A percentile compares a stretch with the other conserved stretches of the same genome.
Conservation (phyloP, 2,797 vertebrate genomes). For the Argya squamiceps region DNA sequence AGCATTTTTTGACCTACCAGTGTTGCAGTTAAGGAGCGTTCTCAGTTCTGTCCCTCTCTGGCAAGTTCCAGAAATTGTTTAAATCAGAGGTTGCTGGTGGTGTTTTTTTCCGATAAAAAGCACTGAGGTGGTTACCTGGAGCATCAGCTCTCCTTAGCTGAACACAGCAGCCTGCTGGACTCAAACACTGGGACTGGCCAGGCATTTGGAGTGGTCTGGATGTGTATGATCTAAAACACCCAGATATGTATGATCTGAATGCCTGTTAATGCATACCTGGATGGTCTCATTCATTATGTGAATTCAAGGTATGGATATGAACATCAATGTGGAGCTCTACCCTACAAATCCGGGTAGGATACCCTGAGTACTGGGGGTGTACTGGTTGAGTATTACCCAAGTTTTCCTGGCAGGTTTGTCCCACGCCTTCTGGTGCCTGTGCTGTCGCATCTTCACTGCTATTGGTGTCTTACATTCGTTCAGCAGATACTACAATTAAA, state of each 20-base stretch:
- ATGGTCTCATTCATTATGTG: not conserved
- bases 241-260: not conserved
- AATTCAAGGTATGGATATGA: not conserved
- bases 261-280: not conserved
- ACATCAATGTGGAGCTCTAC: not conserved
- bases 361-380: not conserved
- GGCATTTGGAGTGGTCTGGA: accelerated
- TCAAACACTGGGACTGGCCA: accelerated
- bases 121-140: not conserved
- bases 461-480: not conserved
- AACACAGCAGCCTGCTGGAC: not conserved
- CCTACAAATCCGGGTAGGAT: not conserved
- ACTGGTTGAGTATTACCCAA: not conserved
- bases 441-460: not conserved
- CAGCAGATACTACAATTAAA: not conserved
- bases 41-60: not conserved
- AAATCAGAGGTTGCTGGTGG: accelerated
- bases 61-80: not conserved
- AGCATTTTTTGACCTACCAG: not conserved
- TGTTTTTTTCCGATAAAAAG: not conserved
- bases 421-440: not conserved
- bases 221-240: not conserved
- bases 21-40: not conserved
- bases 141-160: not conserved
- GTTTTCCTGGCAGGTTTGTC: not conserved